These are phyloP conservation scores for Drosophila gaucha DNA, from an alignment of 2,888 invertebrate species.

Conservation along the genomic window DNA sequence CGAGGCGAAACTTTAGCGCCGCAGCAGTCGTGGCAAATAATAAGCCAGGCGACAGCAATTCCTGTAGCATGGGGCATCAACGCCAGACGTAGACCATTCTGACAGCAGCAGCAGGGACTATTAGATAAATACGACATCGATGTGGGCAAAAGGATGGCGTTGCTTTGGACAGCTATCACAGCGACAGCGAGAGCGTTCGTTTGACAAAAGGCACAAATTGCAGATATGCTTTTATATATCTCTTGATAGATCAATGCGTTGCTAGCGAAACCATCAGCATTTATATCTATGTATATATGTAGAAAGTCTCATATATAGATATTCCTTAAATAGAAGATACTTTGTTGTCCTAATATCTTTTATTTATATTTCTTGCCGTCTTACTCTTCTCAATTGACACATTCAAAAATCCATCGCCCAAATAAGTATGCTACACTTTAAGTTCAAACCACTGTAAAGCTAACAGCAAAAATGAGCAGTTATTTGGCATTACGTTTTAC, in stretches of 20 bases:
- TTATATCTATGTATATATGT: constrained; percentile 1
- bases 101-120: constrained; percentile 71
- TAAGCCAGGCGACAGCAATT: constrained; percentile 74
- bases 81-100: constrained; percentile 72
- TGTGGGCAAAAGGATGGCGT: constrained; percentile 28
- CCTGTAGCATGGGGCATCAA: constrained; percentile 56
- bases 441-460: not conserved
- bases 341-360: too few relatives aligned
- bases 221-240: constrained; percentile 46
- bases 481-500: constrained; percentile 12
- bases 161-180: constrained; percentile 46
- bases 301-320: not conserved
- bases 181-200: constrained; percentile 16
- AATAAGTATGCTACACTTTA: constrained; percentile 34
- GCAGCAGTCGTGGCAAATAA: constrained; percentile 79
- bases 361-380: not conserved
- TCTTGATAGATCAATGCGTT: constrained; percentile 37
- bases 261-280: constrained; percentile 2
- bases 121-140: constrained; percentile 72
- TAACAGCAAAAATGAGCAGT: not conserved
- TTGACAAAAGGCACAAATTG: constrained; percentile 56
- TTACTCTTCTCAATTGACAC: too few relatives aligned
- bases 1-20: constrained; percentile 79
- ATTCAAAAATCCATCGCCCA: not conserved
- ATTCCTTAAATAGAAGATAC: not conserved